phyloP scores from a whole-genome alignment of 2,113 vertebrate species.

The Dromiciops gliroides region DNA sequence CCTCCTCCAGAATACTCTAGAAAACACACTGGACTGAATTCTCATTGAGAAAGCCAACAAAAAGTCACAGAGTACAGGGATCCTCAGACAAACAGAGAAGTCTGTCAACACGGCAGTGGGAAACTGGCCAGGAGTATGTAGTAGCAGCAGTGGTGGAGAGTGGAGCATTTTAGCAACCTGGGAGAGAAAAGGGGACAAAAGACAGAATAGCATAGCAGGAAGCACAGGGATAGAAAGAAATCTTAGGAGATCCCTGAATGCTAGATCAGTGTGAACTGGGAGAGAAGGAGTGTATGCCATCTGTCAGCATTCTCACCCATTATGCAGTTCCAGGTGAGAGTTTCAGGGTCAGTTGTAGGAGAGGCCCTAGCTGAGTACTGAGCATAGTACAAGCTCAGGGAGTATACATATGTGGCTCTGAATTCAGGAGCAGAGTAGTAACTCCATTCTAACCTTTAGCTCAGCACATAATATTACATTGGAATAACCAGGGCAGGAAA shows the following conservation, averaged over 20 bases:
- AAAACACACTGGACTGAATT: not conserved
- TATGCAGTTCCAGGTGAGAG: not conserved
- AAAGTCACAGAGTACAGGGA: not conserved
- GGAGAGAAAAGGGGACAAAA: not conserved
- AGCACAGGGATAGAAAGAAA: not conserved
- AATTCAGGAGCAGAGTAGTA: not conserved
- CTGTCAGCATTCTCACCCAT: not conserved
- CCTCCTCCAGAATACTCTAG: not conserved
- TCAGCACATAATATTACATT: not conserved
- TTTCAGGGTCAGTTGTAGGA: not conserved
- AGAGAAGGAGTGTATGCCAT: not conserved
- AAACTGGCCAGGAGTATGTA: not conserved
- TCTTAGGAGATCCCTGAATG: not conserved
- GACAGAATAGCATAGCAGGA: not conserved
- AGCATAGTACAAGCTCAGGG: not conserved
- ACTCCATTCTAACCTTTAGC: not conserved
- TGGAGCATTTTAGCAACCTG: not conserved
- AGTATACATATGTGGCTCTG: not conserved
- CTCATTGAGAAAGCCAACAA: not conserved
- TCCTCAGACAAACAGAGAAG: not conserved
- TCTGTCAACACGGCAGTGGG: not conserved
- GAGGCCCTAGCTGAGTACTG: not conserved
- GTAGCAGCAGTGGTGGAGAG: not conserved
- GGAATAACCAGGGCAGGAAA: not conserved
- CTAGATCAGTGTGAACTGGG: no score